phyloP scores from a whole-genome alignment of 2,797 vertebrate genomes.

The Cephalopachus bancanus region DNA sequence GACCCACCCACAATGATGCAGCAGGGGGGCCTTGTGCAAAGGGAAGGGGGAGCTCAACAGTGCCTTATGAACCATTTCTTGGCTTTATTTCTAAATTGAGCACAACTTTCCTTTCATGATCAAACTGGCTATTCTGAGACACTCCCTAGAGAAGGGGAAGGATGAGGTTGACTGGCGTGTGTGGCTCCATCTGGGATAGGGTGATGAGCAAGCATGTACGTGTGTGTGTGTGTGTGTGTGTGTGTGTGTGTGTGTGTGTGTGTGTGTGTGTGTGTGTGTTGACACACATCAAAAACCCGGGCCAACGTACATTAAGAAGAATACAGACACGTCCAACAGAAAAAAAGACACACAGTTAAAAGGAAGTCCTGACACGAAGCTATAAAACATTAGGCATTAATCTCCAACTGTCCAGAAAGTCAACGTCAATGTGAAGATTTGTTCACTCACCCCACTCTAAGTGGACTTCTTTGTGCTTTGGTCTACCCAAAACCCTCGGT shows the following conservation, averaged over 20 bases:
- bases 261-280: accelerated
- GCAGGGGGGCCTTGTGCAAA: neutral
- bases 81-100: neutral
- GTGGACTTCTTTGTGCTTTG: constrained; percentile 97
- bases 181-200: accelerated
- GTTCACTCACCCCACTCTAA: constrained; percentile 96
- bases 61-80: neutral
- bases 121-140: neutral
- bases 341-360: neutral
- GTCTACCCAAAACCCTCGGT: constrained; percentile 94
- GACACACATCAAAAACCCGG: neutral
- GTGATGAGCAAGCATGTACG: neutral
- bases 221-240: accelerated
- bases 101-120: neutral
- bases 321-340: neutral
- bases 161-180: accelerated
- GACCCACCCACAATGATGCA: neutral
- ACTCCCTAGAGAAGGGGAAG: neutral
- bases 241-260: no score
- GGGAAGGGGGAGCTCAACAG: neutral
- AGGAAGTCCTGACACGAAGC: neutral
- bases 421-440: neutral
- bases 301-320: neutral
- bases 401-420: neutral
- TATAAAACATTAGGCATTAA: neutral